Conservation (phyloP, 2,888 invertebrate species). For the Cordilura impudica region DNA sequence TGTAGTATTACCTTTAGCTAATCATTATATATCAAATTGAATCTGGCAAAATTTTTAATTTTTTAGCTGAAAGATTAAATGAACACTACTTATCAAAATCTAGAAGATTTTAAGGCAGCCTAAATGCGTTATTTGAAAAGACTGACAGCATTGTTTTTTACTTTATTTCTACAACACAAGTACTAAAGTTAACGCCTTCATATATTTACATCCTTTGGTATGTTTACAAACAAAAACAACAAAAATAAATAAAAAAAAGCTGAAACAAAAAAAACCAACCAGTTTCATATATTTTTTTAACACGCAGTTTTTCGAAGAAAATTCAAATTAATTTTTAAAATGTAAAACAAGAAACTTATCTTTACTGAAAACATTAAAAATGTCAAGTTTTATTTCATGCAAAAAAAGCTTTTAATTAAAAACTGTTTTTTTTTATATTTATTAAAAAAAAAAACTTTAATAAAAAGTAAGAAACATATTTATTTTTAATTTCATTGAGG, state of each 20-base stretch:
- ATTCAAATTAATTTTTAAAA: constrained; percentile 33
- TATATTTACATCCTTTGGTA: constrained; percentile 56
- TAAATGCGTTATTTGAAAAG: neutral
- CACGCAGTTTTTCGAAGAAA: constrained; percentile 20
- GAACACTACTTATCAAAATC: no score
- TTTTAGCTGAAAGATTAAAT: neutral
- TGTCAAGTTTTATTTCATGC: constrained; percentile 2
- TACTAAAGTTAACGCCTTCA: constrained; percentile 55
- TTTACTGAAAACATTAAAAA: constrained; percentile 39
- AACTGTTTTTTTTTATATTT: constrained; percentile 14
- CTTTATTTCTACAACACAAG: neutral
- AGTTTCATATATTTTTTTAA: constrained; percentile 31
- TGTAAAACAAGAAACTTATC: constrained; percentile 60
- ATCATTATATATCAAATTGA: no score
- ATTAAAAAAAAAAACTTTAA: neutral
- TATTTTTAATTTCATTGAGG: no score
- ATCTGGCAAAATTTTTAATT: neutral
- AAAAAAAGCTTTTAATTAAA: constrained; percentile 39
- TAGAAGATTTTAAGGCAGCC: no score
- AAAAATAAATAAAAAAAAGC: constrained; percentile 2
- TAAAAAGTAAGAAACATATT: no score
- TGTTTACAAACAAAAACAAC: neutral
- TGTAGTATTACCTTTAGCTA: no score
- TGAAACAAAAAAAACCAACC: constrained; percentile 19
- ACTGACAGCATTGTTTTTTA: constrained; percentile 32